Evolutionary conservation across 92 coral and sea anemone species (phyloP).

Genomic region (Virgularia gustaviana): DNA sequence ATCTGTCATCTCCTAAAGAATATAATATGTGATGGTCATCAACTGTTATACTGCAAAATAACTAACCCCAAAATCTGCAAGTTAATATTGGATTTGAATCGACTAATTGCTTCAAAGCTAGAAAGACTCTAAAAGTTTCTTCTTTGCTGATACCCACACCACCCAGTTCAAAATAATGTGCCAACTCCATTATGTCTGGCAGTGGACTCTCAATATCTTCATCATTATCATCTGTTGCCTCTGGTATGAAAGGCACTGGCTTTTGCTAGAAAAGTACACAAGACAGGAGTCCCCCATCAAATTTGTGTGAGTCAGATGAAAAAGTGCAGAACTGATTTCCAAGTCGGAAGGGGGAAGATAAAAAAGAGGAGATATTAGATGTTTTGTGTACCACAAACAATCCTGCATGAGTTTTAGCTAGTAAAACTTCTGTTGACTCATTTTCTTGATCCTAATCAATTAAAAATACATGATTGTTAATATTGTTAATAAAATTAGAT

Average conservation of each 20-base stretch:
- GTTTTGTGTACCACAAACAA: slow-evolving; percentile 68
- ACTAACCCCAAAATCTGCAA: slow-evolving; percentile 97
- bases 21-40: too few relatives aligned
- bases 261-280: slow-evolving; percentile 22
- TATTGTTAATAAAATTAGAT: too few relatives aligned
- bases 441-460: slow-evolving; percentile 74
- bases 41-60: too few relatives aligned
- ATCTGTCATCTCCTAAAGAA: too few relatives aligned
- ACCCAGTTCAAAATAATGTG: slow-evolving; percentile 91
- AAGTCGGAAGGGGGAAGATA: too few relatives aligned
- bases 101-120: slow-evolving; percentile 85
- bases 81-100: slow-evolving; percentile 83
- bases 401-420: slow-evolving; percentile 81
- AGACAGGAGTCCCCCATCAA: too few relatives aligned
- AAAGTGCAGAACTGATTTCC: too few relatives aligned
- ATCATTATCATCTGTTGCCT: slow-evolving; percentile 59
- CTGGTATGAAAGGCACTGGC: slow-evolving; percentile 58
- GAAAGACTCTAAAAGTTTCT: slow-evolving; percentile 81
- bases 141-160: slow-evolving; percentile 85
- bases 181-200: slow-evolving; percentile 94
- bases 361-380: too few relatives aligned
- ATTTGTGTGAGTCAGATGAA: too few relatives aligned
- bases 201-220: slow-evolving; percentile 81
- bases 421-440: slow-evolving; percentile 88
- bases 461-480: neutral